Base-by-base conservation (phyloP, 1,140 invertebrate species). In the Megalonaias nervosa region DNA sequence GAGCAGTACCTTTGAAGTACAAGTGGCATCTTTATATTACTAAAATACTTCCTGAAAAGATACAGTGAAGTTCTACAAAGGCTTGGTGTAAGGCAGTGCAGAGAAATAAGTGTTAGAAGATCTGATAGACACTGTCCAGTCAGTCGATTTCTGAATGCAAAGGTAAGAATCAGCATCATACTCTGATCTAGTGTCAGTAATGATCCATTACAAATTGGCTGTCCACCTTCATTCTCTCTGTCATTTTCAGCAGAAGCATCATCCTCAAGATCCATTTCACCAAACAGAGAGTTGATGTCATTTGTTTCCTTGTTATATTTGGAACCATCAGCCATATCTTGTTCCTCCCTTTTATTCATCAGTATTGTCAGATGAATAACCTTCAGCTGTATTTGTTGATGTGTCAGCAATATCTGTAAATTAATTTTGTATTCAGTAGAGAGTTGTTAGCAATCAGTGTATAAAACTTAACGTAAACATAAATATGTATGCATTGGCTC, bases 81-180 rank as follows among this genome's bases (percentile, higher is more conserved):
- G 19, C 19, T 61, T 16, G 65, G 21, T 26, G 19, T 72, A 38
- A 72, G 12, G 62, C 70, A 72, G 21, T 72, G 70, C 58, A 72
- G 26, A 12, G 59, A 72, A 16, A 72, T 72, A n/a, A 72, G 70
- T 26, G 9, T 72, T 55, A 72, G 70, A 48, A 72, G 48, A 38
- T 72, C 70, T 31, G 70, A 72, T 19, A 72, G 9, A 72, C 70
- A 72, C 26, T 72, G 58, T 48, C 70, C 70, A 26, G 58, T 72
- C 5, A 62, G 11, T 6, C 62, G 15, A 26, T 72, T 57, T 62
- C 70, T 72, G 23, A 61, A 19, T 48, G 59, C 31, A 62, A 72
- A 72, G 38, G 70, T 62, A 48, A 72, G 48, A 31, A 72, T 72
- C 23, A 72, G 48, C 61, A 62, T 72, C 15, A 60, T 60, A 62